Conservation (phyloP, 2,113 vertebrate species). For the Otus sunia region DNA sequence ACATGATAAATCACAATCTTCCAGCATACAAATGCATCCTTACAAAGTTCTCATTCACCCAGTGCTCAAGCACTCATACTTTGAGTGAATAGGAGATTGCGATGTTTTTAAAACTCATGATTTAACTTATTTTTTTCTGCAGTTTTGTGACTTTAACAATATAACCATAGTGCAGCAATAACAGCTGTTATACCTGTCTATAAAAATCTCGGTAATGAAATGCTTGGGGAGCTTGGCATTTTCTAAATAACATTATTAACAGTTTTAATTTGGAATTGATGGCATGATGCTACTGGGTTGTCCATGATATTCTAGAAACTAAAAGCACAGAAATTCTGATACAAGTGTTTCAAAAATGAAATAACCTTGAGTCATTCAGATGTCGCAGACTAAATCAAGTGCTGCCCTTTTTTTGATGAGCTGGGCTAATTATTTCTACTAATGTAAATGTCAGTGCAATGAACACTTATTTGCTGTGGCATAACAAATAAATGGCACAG, state of each 20-base stretch:
- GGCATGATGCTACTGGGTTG: neutral
- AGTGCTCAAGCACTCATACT: neutral
- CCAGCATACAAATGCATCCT: neutral
- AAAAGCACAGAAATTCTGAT: neutral
- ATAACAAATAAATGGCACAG: conserved; percentile 43
- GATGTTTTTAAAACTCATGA: neutral
- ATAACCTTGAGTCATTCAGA: conserved; percentile 65
- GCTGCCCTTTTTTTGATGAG: conserved; percentile 52
- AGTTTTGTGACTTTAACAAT: neutral
- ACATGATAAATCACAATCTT: neutral
- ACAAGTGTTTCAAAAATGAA: conserved; percentile 53
- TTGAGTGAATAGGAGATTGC: neutral
- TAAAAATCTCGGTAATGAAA: conserved; percentile 54
- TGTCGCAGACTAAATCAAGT: conserved; percentile 59
- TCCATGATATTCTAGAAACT: neutral
- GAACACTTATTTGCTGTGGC: conserved; percentile 56
- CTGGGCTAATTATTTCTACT: conserved; percentile 63
- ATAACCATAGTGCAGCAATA: neutral
- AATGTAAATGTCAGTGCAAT: conserved; percentile 65
- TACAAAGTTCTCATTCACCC: neutral
- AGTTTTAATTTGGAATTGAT: conserved; percentile 53
- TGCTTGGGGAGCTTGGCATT: conserved; percentile 41
- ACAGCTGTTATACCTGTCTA: conserved; percentile 21
- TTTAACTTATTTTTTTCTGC: neutral
- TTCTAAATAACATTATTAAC: conserved; percentile 57